Evolutionary conservation across 2,888 invertebrate species (phyloP), one percentile per base, ranked within the genome.

Genomic region (Leptogaster cylindrica): DNA sequence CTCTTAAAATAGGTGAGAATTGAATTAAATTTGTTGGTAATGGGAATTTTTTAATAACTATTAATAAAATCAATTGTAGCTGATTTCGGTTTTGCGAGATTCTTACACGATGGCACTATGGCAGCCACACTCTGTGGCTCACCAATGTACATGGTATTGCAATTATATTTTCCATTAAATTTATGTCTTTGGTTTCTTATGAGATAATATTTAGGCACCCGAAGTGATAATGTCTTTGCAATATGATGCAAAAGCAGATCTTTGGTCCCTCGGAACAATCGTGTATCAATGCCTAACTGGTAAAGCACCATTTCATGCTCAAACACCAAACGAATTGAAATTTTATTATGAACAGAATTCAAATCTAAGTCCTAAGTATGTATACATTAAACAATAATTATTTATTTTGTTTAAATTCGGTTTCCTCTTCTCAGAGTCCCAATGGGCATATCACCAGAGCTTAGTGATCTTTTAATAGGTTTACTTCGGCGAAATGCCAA

Each of bases 71-170:
- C n/a, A n/a, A n/a, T n/a, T n/a, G n/a, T 81, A 92, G 97, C 97
- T 77, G 99, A 99, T 85, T 99, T 99, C 84, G 99, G 99, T 58
- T 99, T 99, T 84, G 99, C 99, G 64, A 87, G 99, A 79, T 98
- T 99, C 82, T 86, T 99, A 50, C 93, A 95, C 82, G 98, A 98
- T 79, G 99, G 99, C 71, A 97, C 96, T 65, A 99, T 99, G 99
- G 99, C 99, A 65, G 98, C 97, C 70, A 99, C 99, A 28, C 85
- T 99, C 41, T 99, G 99, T 82, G 99, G 99, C 50, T 99, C 98
- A 51, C 99, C 99, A 10, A 99, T 99, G 99, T 99, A 99, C 79
- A 99, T 99, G 98, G 95, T 95, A 83, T 85, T n/a, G n/a, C n/a
- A n/a, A n/a, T n/a, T n/a, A n/a, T n/a, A n/a, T n/a, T n/a, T n/a